Evolutionary conservation across 2,888 invertebrate genomes (phyloP), one percentile per base, ranked within the genome.

Genomic region (Drosophila phalerata): DNA sequence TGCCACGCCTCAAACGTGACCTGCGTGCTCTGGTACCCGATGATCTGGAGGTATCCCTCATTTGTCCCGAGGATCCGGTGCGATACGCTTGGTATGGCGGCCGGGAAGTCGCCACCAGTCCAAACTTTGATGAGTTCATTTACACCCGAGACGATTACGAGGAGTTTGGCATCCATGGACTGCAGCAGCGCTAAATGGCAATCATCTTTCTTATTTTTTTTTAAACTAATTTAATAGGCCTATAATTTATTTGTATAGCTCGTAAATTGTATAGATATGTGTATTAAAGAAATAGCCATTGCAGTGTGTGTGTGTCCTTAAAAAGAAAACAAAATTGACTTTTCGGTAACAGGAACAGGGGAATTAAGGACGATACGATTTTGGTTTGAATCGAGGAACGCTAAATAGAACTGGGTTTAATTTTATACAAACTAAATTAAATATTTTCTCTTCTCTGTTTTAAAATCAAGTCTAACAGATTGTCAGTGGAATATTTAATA

Each of bases 51-150:
- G 95, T 98, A 0, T 95, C 95, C 49, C 95, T 98, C 0, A 94
- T 93, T 52, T 92, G 94, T 66, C 95, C 96, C 0, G 93, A 95
- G 68, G 94, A 96, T 88, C 97, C 98, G 0, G 91, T 96, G 3
- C 95, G 95, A 0, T 97, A 97, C 91, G 95, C 97, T 0, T 99
- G 98, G 98, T 94, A 96, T 85, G 98, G 98, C 4, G 99, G 98
- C 0, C 95, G 95, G 78, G 92, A 94, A 45, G 93, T 98, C 43
- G 95, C 97, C 4, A 93, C 95, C 79, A 96, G 96, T 90, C 94
- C 96, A 8, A 94, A 95, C 42, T 97, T 98, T 80, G 94, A 95
- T 72, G 95, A 94, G 0, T 94, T 95, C 80, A 93, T 96, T 69
- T 95, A 98, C 2, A 96, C 97, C 0, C 95, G 95, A 82, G 96